These are phyloP conservation scores for Pinna nobilis DNA, from an alignment of 1,140 invertebrate species.

Conservation along the genomic window DNA sequence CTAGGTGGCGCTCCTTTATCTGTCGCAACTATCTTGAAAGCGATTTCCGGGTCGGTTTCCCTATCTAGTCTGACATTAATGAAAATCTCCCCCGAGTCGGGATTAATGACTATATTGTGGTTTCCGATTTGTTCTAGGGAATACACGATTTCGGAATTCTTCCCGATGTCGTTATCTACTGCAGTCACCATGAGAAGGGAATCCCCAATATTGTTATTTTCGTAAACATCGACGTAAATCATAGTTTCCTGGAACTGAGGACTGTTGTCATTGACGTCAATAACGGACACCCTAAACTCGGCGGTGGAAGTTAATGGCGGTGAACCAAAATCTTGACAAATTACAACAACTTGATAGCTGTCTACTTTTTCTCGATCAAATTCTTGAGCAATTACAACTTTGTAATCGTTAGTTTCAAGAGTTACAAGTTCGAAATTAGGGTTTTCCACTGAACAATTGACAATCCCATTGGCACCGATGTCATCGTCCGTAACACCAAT, in stretches of 20 bases:
- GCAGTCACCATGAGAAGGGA: conserved; percentile 50
- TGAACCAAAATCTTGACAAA: conserved; percentile 81
- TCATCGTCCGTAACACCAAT: conserved; percentile 64
- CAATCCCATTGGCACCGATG: conserved; percentile 61
- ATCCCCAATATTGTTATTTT: conserved; percentile 61
- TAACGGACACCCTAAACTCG: conserved; percentile 86
- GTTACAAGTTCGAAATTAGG: conserved; percentile 60
- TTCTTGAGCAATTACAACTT: conserved; percentile 74
- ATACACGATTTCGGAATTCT: conserved; percentile 50
- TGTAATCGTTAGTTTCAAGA: conserved; percentile 63
- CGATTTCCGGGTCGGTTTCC: conserved; percentile 77
- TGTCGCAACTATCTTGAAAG: conserved; percentile 57
- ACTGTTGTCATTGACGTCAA: conserved; percentile 93
- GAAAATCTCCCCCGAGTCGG: conserved; percentile 89
- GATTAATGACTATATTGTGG: conserved; percentile 85
- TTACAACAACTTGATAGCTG: conserved; percentile 44
- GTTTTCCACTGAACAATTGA: conserved; percentile 58
- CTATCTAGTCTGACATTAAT: conserved; percentile 79
- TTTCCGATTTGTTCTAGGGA: conserved; percentile 24
- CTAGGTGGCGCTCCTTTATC: conserved; percentile 89
- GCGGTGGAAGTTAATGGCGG: conserved; percentile 85
- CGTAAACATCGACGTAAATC: conserved; percentile 48
- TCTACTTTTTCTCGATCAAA: conserved; percentile 84
- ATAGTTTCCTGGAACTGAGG: conserved; percentile 81
- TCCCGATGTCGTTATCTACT: conserved; percentile 76